These are phyloP conservation scores for Uloborus diversus DNA, from an alignment of 1,140 invertebrate genomes.

Conservation along the genomic window DNA sequence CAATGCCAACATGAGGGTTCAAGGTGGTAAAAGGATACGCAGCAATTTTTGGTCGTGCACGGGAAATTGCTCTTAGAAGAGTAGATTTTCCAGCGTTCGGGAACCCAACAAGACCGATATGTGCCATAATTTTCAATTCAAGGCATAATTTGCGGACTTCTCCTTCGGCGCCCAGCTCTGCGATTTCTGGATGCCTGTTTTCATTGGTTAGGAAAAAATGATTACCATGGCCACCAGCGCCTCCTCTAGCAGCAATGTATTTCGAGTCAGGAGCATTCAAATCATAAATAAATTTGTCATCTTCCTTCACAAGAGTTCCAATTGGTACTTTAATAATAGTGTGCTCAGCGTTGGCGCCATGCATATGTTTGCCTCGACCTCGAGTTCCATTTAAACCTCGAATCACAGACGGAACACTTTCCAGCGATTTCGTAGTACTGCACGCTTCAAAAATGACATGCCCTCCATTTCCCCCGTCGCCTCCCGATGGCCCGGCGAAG, in stretches of 20 bases:
- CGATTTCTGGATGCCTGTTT: constrained; percentile 83
- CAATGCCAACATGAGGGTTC: constrained; percentile 89
- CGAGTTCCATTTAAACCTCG: constrained; percentile 76
- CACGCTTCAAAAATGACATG: constrained; percentile 85
- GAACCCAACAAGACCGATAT: constrained; percentile 92
- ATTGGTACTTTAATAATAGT: constrained; percentile 78
- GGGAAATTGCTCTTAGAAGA: constrained; percentile 85
- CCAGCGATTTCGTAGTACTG: constrained; percentile 75
- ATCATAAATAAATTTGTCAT: constrained; percentile 76
- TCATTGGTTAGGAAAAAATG: constrained; percentile 85
- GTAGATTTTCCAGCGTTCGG: constrained; percentile 98
- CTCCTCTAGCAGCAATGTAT: constrained; percentile 93
- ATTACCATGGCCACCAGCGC: constrained; percentile 95
- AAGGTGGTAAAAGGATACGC: constrained; percentile 97
- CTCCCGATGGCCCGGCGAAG: constrained; percentile 92
- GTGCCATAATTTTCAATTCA: constrained; percentile 92
- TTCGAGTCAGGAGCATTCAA: constrained; percentile 76
- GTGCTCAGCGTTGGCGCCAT: constrained; percentile 87
- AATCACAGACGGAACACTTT: constrained; percentile 72
- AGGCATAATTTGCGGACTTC: constrained; percentile 78
- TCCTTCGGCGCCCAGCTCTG: constrained; percentile 87
- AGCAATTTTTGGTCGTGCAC: constrained; percentile 93
- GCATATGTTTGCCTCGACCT: constrained; percentile 80
- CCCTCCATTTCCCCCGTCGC: constrained; percentile 96
- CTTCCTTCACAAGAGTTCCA: constrained; percentile 81